Evolutionary conservation across 2,888 invertebrate genomes (phyloP), one percentile per base, ranked within the genome.

Genomic region (Apocheima hispidaria): DNA sequence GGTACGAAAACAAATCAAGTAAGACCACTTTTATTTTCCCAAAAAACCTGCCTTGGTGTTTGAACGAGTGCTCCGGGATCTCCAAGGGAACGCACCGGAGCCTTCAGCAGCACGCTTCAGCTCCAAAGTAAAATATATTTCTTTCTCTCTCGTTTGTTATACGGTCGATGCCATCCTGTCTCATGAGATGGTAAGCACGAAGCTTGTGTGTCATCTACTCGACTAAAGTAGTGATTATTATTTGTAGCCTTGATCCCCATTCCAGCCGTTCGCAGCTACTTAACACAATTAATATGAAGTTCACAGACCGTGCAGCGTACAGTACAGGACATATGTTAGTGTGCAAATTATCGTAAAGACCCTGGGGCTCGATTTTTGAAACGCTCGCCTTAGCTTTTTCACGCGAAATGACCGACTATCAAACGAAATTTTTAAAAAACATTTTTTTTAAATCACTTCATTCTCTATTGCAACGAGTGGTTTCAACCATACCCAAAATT

Each of bases 261-360:
- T 49, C 26, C 4, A 21, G 10, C 20, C 12, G 16, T 7, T 20
- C 33, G 14, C 1, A 50, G 20, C 21, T 41, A 30, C 30, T 10
- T 30, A 4, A 18, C 46, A 46, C 46, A 46, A 46, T 46, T 46
- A 46, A 49, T 21, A 18, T 12, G 14, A 12, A 35, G 59, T 41
- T 60, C 60, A 60, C 12, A 53, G 60, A 43, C 48, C n/a, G n/a
- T n/a, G n/a, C 60, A 36, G 12, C 43, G 21, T 30, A 44, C 44
- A 21, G 20, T 21, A n/a, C n/a, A n/a, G 28, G 35, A 14, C 35
- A 10, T 16, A 1, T 12, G 23, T 20, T 36, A 26, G 26, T 28
- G 38, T 16, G 35, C 44, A 23, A 54, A 54, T 26, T 35, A 23
- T 36, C 18, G 18, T 46, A 30, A 46, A 46, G 30, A 12, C 16